These are phyloP conservation scores for Drosophila novamexicana DNA, from an alignment of 1,140 invertebrate genomes.

Conservation along the genomic window DNA sequence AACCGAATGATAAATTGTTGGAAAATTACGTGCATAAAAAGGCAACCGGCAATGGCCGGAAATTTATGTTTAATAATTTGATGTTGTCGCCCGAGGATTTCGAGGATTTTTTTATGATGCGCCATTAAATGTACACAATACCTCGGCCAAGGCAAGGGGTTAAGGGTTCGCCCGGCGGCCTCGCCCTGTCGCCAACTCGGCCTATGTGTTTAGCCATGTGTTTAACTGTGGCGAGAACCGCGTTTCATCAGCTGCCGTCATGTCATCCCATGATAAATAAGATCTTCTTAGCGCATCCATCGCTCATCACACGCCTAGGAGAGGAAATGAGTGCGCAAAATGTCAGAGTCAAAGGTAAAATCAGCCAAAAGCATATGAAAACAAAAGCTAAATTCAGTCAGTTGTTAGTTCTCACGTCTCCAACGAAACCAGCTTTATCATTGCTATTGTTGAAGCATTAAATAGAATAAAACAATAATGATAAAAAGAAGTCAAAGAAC, in stretches of 20 bases:
- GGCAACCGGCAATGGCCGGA: constrained; percentile 49
- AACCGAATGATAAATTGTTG: constrained; percentile 76
- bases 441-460: constrained; percentile 5
- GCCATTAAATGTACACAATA: constrained; percentile 55
- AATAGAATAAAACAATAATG: not conserved
- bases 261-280: constrained; percentile 72
- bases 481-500: not conserved
- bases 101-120: constrained; percentile 63
- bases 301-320: constrained; percentile 22
- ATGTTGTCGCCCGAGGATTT: constrained; percentile 58
- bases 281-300: constrained; percentile 70
- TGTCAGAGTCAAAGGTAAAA: constrained; percentile 46
- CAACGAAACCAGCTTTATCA: constrained; percentile 3
- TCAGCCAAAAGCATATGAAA: constrained; percentile 1
- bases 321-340: constrained; percentile 73
- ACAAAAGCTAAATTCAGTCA: constrained; percentile 1
- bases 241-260: constrained; percentile 76
- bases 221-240: constrained; percentile 4
- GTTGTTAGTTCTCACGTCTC: constrained; percentile 2
- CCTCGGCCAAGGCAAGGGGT: not conserved
- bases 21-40: constrained; percentile 78
- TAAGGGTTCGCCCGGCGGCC: constrained; percentile 6
- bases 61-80: constrained; percentile 82
- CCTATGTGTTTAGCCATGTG: constrained; percentile 14
- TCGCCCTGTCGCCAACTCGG: not conserved